phyloP scores from a whole-genome alignment of 2,797 vertebrate genomes.

The Furcifer pardalis region DNA sequence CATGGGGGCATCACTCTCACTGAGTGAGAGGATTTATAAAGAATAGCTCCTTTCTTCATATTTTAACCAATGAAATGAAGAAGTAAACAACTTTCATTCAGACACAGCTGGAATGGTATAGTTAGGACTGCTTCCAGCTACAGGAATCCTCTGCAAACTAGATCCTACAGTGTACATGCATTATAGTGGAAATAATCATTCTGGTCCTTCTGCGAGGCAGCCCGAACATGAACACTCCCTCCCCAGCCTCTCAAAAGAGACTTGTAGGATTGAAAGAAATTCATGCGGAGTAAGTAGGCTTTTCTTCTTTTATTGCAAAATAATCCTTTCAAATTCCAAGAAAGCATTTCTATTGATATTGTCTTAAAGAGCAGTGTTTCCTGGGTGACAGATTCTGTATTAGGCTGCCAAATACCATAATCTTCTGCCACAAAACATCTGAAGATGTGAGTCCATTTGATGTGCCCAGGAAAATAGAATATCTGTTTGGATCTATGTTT shows the following conservation, averaged over 20 bases:
- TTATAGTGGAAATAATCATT: background rate
- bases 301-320: conserved; percentile 35
- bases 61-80: background rate
- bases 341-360: conserved; percentile 40
- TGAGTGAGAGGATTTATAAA: background rate
- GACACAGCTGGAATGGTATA: background rate
- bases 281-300: conserved; percentile 23
- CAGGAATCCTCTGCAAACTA: background rate
- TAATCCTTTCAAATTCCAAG: conserved; percentile 32
- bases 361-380: conserved; percentile 19
- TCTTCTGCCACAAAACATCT: conserved; percentile 19
- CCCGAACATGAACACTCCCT: background rate
- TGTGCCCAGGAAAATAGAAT: background rate
- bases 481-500: background rate
- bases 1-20: too few relatives aligned
- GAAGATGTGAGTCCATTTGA: background rate
- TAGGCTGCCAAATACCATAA: conserved; percentile 26
- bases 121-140: background rate
- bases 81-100: background rate
- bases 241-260: conserved; percentile 2
- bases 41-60: background rate
- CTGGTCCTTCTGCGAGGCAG: conserved; percentile 7
- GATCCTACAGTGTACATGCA: too few relatives aligned
- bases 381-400: conserved; percentile 22
- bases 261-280: conserved; percentile 31